Evolutionary conservation across 1,140 invertebrate species (phyloP).

Genomic region (Pseudomyrmex gracilis): DNA sequence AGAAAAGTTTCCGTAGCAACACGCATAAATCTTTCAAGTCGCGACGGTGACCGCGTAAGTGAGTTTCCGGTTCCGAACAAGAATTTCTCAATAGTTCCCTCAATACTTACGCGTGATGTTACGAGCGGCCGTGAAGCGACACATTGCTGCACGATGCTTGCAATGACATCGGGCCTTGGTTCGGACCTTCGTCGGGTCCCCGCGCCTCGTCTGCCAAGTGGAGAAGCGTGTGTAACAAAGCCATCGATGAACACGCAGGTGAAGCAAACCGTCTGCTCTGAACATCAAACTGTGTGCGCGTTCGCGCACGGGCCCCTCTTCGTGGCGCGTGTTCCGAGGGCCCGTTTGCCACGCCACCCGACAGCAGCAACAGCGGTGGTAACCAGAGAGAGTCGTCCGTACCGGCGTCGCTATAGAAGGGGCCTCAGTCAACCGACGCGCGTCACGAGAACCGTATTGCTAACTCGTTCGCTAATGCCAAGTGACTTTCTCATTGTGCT

Average conservation of each 20-base stretch:
- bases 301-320: slow-evolving; percentile 43
- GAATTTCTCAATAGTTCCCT: slow-evolving; percentile 6
- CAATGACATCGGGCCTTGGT: neutral
- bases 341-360: slow-evolving; percentile 39
- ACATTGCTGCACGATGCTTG: neutral
- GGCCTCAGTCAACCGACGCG: slow-evolving; percentile 81
- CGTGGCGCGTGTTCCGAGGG: slow-evolving; percentile 61
- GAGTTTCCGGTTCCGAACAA: neutral
- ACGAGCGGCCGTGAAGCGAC: neutral
- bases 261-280: slow-evolving; percentile 70
- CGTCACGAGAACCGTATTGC: slow-evolving; percentile 74
- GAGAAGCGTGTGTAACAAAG: slow-evolving; percentile 64
- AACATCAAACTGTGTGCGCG: slow-evolving; percentile 62
- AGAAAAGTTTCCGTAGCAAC: slow-evolving; percentile 38
- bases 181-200: slow-evolving; percentile 8
- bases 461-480: slow-evolving; percentile 2
- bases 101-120: slow-evolving; percentile 9
- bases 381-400: slow-evolving; percentile 58
- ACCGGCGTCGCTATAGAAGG: slow-evolving; percentile 53
- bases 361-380: slow-evolving; percentile 37
- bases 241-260: slow-evolving; percentile 68
- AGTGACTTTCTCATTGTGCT: neutral
- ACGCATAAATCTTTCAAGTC: slow-evolving; percentile 52
- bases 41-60: neutral
- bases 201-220: neutral